Evolutionary conservation across 2,888 invertebrate genomes (phyloP).

Genomic region (Acanthosoma haemorrhoidale): DNA sequence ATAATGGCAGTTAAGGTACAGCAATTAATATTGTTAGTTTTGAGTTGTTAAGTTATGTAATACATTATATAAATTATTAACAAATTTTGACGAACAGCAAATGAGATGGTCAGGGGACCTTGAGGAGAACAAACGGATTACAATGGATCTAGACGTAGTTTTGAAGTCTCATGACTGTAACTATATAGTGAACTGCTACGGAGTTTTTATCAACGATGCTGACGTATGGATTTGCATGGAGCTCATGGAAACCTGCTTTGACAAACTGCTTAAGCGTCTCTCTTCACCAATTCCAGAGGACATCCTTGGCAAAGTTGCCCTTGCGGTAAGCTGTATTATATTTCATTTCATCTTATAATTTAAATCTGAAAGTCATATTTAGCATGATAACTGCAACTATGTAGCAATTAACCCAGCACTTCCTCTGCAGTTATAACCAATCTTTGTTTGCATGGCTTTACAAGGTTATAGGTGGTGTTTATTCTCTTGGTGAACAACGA

Average conservation of each 20-base stretch:
- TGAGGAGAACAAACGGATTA: conserved; percentile 95
- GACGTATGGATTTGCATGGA: conserved; percentile 99
- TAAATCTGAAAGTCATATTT: too few relatives aligned
- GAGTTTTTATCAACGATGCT: conserved; percentile 94
- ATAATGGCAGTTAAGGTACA: conserved; percentile 88
- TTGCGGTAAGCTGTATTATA: conserved; percentile 65
- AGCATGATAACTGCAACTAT: too few relatives aligned
- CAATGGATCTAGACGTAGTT: conserved; percentile 98
- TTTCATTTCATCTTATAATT: neutral
- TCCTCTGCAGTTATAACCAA: too few relatives aligned
- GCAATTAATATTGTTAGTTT: neutral
- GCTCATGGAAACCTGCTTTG: conserved; percentile 97
- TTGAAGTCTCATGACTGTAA: conserved; percentile 95
- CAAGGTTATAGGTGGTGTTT: too few relatives aligned
- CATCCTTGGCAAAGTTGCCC: conserved; percentile 93
- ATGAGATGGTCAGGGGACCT: conserved; percentile 95
- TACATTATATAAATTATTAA: neutral
- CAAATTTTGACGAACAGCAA: conserved; percentile 55
- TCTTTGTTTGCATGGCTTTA: too few relatives aligned
- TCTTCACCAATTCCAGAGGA: conserved; percentile 89
- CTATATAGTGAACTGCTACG: conserved; percentile 93
- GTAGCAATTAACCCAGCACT: too few relatives aligned
- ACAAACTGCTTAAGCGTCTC: conserved; percentile 83
- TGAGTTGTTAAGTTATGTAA: neutral
- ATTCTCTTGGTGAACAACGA: too few relatives aligned